Conservation (phyloP, 2,797 vertebrate species). For the Acanthurus tractus region DNA sequence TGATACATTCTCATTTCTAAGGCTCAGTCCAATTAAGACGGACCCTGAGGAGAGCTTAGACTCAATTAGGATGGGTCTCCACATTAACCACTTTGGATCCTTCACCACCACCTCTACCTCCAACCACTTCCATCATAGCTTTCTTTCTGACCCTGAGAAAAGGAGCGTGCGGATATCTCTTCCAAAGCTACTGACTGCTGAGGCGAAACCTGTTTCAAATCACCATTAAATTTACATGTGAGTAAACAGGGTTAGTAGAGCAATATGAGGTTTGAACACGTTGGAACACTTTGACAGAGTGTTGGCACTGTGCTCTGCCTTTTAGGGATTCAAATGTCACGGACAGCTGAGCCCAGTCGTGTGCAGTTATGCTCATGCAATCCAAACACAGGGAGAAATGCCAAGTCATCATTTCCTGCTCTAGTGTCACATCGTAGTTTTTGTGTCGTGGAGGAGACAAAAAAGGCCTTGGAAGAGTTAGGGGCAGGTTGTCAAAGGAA, state of each 20-base stretch:
- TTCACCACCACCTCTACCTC: constrained; percentile 48
- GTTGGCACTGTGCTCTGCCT: constrained; percentile 42
- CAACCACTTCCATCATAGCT: constrained; percentile 13
- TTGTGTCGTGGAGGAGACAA: not conserved
- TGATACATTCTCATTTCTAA: constrained; percentile 76
- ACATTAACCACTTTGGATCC: constrained; percentile 73
- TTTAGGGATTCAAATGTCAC: constrained; percentile 55
- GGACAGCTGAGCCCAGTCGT: constrained; percentile 53
- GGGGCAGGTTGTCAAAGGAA: constrained; percentile 31
- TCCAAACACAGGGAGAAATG: constrained; percentile 67
- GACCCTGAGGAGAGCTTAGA: constrained; percentile 74
- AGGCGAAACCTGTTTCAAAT: constrained; percentile 4
- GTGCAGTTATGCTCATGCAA: constrained; percentile 65
- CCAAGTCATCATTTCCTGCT: constrained; percentile 73
- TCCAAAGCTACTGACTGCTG: not conserved
- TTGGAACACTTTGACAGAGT: constrained; percentile 32
- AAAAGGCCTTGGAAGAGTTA: constrained; percentile 16
- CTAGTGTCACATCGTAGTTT: constrained; percentile 54
- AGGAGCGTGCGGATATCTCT: not conserved
- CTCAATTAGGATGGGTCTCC: constrained; percentile 80
- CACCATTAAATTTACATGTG: constrained; percentile 1
- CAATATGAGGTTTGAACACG: constrained; percentile 10
- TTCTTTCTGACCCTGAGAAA: constrained; percentile 11
- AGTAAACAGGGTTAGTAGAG: constrained; percentile 3
- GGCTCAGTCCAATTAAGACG: constrained; percentile 78